Evolutionary conservation across 92 coral and sea anemone genomes (phyloP), one percentile per base, ranked within the genome.

Genomic region (Blastomussa wellsi): DNA sequence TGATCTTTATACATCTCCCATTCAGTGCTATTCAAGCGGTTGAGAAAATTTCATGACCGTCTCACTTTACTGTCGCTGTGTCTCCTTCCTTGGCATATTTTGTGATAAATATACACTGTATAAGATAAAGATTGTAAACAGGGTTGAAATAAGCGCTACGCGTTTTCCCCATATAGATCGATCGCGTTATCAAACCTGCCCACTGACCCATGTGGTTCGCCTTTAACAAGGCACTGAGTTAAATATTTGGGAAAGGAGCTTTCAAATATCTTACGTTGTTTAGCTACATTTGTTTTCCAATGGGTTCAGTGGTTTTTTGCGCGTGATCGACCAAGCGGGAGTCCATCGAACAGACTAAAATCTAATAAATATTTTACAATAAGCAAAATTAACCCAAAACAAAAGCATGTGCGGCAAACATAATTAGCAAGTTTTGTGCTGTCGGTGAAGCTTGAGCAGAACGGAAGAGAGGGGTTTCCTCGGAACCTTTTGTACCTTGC

Each of bases 261-360:
- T 53, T 81, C 35, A 81, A 83, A 83, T 83, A 83, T 83, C 80
- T 83, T 12, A 60, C 86, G 86, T 83, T 73, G 86, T 83, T 83
- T 83, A 83, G 86, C 86, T 83, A 48, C 79, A 72, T 82, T 83
- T 37, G 75, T 69, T 74, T 73, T 83, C 28, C 72, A 74, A 72
- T 72, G 71, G 79, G 32, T 72, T 74, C 86, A 83, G n/a, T 83
- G 86, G 67, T 83, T 77, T n/a, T 77, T 47, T 37, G 82, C 84
- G 81, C 90, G 81, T 80, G 80, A 35, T 82, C 67, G 80, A 52
- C 90, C 84, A 86, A 76, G 93, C 93, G 88, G 90, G 90, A 78
- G 84, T 69, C 88, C 74, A 71, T 82, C 71, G 93, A 90, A 86
- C 85, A 85, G 85, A 77, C 24, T 57, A 29, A 76, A 73, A 72